Evolutionary conservation across 2,888 invertebrate species (phyloP), one percentile per base, ranked within the genome.

Genomic region (Acrocera orbiculus): DNA sequence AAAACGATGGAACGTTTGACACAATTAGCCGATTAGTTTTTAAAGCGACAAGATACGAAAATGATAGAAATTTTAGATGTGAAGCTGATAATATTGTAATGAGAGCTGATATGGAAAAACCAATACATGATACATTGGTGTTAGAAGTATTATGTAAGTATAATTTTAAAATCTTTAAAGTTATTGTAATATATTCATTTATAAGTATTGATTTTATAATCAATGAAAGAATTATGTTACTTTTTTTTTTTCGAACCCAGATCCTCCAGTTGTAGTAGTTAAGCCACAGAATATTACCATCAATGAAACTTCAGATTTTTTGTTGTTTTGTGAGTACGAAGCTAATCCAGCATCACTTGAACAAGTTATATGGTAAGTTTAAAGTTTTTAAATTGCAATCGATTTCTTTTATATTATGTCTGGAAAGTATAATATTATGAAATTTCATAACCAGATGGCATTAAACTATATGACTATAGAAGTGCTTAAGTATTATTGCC

Each of bases 61-160:
- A 87, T 52, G 77, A 76, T 14, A 69, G 67, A 42, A 72, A 72
- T 46, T 76, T 87, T 53, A 72, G 74, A 45, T 89, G 89, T 51
- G 74, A 76, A 48, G 82, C 83, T 1, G 73, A 76, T 44, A 90
- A 90, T 58, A 68, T 77, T 41, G 86, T 89, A 31, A 76, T 78
- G 52, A 59, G 67, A 42, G 67, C 73, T 37, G 73, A 76, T 41
- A 69, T 73, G 26, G 78, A 82, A 47, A 74, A 76, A 36, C 80
- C 85, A 3, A 68, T 86, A 54, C 69, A 76, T 42, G 71, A 74
- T 20, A 70, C 70, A 7, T 64, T 73, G 26, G 72, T 72, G 27
- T 64, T 89, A 39, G 81, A 85, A 61, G 83, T 90, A 39, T 70
- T 81, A 62, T 89, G 89, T 90, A 72, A 78, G 86, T 74, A 19